Evolutionary conservation across 2,113 vertebrate species (phyloP).

Genomic region (Macrotis lagotis): DNA sequence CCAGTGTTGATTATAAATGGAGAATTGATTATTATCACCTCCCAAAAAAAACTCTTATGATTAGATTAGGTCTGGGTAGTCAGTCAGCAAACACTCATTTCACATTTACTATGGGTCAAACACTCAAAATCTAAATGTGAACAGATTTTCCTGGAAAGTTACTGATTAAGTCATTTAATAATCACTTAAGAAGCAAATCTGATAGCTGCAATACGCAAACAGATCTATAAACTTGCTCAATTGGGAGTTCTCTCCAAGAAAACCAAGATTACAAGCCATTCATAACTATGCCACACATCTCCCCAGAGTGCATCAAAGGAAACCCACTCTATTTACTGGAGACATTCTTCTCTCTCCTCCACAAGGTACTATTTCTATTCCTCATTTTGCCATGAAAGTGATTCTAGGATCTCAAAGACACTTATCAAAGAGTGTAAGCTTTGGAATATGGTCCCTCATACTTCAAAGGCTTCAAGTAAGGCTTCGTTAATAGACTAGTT

Average conservation of each 20-base stretch:
- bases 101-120: background rate
- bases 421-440: background rate
- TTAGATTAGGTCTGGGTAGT: too few species aligned
- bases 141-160: background rate
- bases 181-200: background rate
- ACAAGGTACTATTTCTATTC: background rate
- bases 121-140: background rate
- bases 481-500: background rate
- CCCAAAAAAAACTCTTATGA: too few species aligned
- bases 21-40: too few species aligned
- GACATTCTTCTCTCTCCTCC: background rate
- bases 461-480: background rate
- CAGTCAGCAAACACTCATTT: too few species aligned
- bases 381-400: background rate
- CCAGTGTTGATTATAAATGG: too few species aligned
- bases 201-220: background rate
- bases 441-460: background rate
- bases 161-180: background rate
- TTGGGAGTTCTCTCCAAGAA: background rate
- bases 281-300: background rate
- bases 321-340: background rate
- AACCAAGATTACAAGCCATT: background rate
- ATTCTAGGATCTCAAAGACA: background rate
- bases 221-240: background rate
- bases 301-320: background rate